Percentiles rank a stretch among this genome's conserved stretches.
phyloP scores from a whole-genome alignment of 1,140 invertebrate genomes.

The Lineus longissimus region DNA sequence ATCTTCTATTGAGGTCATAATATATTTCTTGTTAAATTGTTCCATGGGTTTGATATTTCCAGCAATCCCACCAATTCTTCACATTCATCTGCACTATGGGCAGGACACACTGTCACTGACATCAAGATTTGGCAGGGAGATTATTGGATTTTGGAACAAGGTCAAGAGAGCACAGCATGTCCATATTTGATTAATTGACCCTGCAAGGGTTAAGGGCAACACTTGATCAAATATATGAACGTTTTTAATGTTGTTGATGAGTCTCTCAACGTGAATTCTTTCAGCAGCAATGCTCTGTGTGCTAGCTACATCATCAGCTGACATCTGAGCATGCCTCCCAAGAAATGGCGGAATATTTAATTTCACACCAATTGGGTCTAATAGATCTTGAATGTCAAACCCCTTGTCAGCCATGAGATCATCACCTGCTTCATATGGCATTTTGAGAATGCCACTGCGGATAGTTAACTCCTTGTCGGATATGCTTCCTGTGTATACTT shows the following conservation, averaged over 20 bases:
- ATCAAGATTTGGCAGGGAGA: neutral
- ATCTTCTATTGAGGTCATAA: too few species aligned
- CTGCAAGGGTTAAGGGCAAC: slow-evolving; percentile 16
- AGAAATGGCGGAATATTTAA: slow-evolving; percentile 26
- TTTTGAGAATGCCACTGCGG: slow-evolving; percentile 17
- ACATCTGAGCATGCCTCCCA: slow-evolving; percentile 6
- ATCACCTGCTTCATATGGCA: slow-evolving; percentile 22
- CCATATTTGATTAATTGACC: slow-evolving; percentile 22
- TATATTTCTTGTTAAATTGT: too few species aligned
- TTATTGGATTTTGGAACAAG: slow-evolving; percentile 4
- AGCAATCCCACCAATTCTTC: too few species aligned
- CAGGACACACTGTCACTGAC: neutral
- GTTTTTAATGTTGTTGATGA: slow-evolving; percentile 21
- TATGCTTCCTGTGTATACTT: slow-evolving; percentile 16
- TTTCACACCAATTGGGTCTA: slow-evolving; percentile 7
- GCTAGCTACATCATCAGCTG: slow-evolving; percentile 4
- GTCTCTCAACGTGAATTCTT: slow-evolving; percentile 25
- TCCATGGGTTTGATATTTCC: too few species aligned
- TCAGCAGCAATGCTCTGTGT: slow-evolving; percentile 19
- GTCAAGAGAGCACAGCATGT: slow-evolving; percentile 12
- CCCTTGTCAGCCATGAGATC: slow-evolving; percentile 30
- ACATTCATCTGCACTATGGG: too few species aligned
- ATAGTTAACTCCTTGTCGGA: slow-evolving; percentile 24
- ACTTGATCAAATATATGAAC: slow-evolving; percentile 22
- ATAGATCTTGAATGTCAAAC: slow-evolving; percentile 22